Base-by-base conservation (phyloP, 2,113 vertebrate genomes). In the Austrofundulus limnaeus region DNA sequence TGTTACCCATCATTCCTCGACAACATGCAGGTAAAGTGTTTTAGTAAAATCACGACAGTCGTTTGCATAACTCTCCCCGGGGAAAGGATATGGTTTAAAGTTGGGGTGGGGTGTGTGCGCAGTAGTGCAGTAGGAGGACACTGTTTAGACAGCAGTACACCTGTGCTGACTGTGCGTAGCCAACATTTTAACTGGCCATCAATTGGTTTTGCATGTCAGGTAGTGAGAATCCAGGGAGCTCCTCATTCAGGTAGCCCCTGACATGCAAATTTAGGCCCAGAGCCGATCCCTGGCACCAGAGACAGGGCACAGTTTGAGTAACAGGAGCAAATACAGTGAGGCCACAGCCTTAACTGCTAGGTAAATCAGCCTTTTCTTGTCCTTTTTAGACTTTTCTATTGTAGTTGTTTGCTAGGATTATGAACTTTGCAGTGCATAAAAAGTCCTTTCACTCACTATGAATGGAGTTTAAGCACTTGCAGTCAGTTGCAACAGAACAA, bases 171-270 rank as follows among this genome's bases (percentile, higher is more conserved):
- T 84, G 70, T 83, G 78, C 60, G 66, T 63, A 55, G 87, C 81
- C 51, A 42, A 72, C 81, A 80, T 87, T 90, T 89, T 89, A 91
- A 92, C 90, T 90, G 90, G 89, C 86, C 88, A 80, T 54, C 88
- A 83, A 62, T 87, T 70, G 70, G 85, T 90, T 92, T 93, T 93
- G 91, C 92, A 93, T 93, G 90, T 72, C 85, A 91, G 92, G 83
- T 84, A 90, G 81, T 89, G 85, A 90, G 77, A 91, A 89, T 90
- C 90, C 84, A 71, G 84, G 50, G 70, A 84, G 67, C 78, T 87
- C 76, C 84, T 56, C 80, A 92, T 91, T 92, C 88, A 91, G 88
- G 87, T 90, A 84, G 88, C 83, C 87, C 87, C 83, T 82, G 64
- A 66, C 80, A 93, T 93, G 92, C 91, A 93, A 93, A 93, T 91